Conservation (phyloP, 1,140 invertebrate species). For the Gonioctena quinquepunctata region DNA sequence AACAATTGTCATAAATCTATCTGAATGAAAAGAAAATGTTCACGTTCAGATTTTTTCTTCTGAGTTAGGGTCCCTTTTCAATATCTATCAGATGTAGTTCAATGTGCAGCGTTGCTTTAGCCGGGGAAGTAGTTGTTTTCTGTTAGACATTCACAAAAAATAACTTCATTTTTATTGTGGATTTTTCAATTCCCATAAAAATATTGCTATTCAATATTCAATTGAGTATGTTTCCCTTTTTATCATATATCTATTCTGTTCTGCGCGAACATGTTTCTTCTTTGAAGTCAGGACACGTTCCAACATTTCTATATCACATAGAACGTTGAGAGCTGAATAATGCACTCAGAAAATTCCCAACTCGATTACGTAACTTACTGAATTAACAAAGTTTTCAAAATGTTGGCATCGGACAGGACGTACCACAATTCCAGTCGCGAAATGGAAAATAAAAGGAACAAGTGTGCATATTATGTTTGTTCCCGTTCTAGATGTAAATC, state of each 20-base stretch:
- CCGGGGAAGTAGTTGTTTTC: background rate
- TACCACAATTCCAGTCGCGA: background rate
- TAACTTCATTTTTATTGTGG: background rate
- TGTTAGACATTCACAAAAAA: background rate
- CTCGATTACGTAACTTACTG: background rate
- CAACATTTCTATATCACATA: background rate
- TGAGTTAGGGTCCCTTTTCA: too few species aligned
- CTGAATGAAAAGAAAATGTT: too few species aligned
- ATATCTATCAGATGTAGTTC: too few species aligned
- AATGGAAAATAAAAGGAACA: background rate
- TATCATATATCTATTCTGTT: background rate
- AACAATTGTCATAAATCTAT: too few species aligned
- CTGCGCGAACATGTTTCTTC: background rate
- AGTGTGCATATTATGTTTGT: background rate
- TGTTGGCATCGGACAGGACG: background rate
- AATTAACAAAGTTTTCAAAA: background rate
- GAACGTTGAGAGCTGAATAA: background rate
- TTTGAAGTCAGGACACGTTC: background rate
- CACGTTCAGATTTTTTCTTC: too few species aligned
- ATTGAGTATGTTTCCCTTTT: background rate
- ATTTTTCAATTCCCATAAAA: background rate
- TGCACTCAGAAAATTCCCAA: background rate
- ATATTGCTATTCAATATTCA: too few species aligned
- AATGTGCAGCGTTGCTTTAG: too few species aligned
- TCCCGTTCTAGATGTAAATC: background rate